A percentile compares a stretch with the other conserved stretches of the same genome.
These are phyloP conservation scores for Ptiloglossa arizonensis DNA, from an alignment of 1,140 invertebrate genomes.

Conservation along the genomic window DNA sequence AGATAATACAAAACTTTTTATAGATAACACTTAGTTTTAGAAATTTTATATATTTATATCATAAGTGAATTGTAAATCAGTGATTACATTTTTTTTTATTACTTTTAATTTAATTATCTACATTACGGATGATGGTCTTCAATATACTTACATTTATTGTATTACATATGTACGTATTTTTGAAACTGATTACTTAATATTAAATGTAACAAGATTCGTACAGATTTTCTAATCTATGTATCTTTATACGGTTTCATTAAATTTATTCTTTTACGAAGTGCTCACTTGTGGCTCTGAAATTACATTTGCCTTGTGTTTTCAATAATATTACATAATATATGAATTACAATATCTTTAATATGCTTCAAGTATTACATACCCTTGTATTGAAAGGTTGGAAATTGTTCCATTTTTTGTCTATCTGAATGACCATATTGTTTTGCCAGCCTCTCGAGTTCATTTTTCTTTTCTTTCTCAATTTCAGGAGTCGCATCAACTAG, in stretches of 20 bases:
- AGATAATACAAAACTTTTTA: constrained; percentile 81
- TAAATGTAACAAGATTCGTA: constrained; percentile 32
- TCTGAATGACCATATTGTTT: constrained; percentile 88
- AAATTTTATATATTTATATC: neutral
- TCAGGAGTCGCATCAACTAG: constrained; percentile 91
- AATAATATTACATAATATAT: neutral
- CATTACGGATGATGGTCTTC: constrained; percentile 33
- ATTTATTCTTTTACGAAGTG: constrained; percentile 22
- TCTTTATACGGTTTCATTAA: neutral
- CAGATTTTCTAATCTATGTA: constrained; percentile 35
- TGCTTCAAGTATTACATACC: constrained; percentile 73
- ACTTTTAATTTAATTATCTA: constrained; percentile 6
- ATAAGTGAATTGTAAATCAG: neutral
- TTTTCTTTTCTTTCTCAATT: constrained; percentile 87
- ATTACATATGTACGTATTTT: constrained; percentile 45
- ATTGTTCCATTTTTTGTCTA: constrained; percentile 92
- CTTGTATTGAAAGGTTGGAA: constrained; percentile 92
- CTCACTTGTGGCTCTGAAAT: constrained; percentile 56
- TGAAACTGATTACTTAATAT: constrained; percentile 40
- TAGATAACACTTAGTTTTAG: constrained; percentile 10
- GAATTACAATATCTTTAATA: neutral
- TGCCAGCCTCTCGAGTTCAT: constrained; percentile 90
- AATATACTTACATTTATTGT: constrained; percentile 27
- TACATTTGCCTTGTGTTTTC: constrained; percentile 30
- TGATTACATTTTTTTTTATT: neutral